Base-by-base conservation (phyloP, 2,113 vertebrate species). In the Marmota monax region DNA sequence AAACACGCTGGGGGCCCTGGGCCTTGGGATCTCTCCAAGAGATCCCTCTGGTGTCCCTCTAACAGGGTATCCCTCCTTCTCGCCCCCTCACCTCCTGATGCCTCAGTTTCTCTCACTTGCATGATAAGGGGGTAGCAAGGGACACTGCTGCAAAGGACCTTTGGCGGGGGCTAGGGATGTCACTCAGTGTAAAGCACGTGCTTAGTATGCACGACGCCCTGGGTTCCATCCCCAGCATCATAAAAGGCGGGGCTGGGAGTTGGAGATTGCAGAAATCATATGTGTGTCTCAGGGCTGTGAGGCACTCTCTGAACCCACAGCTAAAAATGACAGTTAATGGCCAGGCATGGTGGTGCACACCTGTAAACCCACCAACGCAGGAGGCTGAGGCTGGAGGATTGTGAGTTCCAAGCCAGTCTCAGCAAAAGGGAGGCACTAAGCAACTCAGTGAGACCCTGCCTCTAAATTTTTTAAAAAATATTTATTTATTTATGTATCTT, bases 1-100 rank as follows among this genome's bases (percentile, higher is more conserved):
- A 12, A 7, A 6, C 1, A 14, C 20, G 39, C 10, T 6, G 37
- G 42, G 23, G 16, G 42, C 14, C 11, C 1, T 29, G 2, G 53
- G 11, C 11, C 32, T 2, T 1, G 1, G 45, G 65, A 32, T 5
- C 14, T 56, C 14, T 42, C 67, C 48, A 2, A 12, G 67, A 12
- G 51, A 53, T 58, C 56, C 20, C 56, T 58, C 56, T 58, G 56
- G 9, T 63, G 23, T 25, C 23, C 61, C 23, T 63, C 61, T 18
- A 63, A 63, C 61, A 63, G 83, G 61, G 39, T 2, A 17, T 61
- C 48, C 73, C 34, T 37, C 25, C 23, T 29, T 23, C 22, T 11
- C 17, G 10, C 23, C 20, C 51, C 32, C 39, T 77, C 13, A 2
- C n/a, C 18, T 53, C 1, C 22, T n/a, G 0, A 20, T 42, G 29